Evolutionary conservation across 2,797 vertebrate species (phyloP), one percentile per base, ranked within the genome.

Genomic region (Lepus oiostolus): DNA sequence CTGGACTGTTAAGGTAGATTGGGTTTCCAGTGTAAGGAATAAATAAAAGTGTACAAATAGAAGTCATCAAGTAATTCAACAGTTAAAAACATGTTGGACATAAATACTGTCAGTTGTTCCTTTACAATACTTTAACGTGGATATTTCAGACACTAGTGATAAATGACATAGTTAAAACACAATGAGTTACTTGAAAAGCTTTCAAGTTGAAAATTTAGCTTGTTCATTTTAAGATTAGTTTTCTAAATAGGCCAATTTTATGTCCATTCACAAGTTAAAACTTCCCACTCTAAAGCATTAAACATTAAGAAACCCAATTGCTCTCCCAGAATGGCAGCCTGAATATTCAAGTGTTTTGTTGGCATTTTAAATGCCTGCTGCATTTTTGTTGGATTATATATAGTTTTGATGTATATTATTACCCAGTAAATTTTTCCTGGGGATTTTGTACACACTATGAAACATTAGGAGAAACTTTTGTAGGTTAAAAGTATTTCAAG

Each of bases 401-500:
- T 5, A 82, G 52, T 88, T 95, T 93, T 13, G 7, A 85, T 97
- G 96, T 98, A 97, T 96, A 97, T 97, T 98, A 96, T 89, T 96
- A 93, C 70, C 88, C 95, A 85, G 94, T 97, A 93, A 84, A 85
- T 80, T 96, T 98, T 98, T 85, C 89, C 38, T 92, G 95, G 93
- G 82, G 74, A 67, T 97, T 98, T 98, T 97, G 68, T 98, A 97
- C 96, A 94, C 94, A 54, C 35, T 95, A 80, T 95, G 86, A 95
- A 96, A 90, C 97, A 96, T 38, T 97, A 98, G 89, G 38, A 67
- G 97, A 98, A 96, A 89, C 94, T 89, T 98, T 97, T 98, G 50
- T 98, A 97, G 97, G 90, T 63, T 67, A 96, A 76, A 96, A 95
- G 90, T 50, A 96, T 95, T 94, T 96, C 71, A 95, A 96, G 52